phyloP scores from a whole-genome alignment of 2,797 vertebrate species.

The Arvicola amphibius region DNA sequence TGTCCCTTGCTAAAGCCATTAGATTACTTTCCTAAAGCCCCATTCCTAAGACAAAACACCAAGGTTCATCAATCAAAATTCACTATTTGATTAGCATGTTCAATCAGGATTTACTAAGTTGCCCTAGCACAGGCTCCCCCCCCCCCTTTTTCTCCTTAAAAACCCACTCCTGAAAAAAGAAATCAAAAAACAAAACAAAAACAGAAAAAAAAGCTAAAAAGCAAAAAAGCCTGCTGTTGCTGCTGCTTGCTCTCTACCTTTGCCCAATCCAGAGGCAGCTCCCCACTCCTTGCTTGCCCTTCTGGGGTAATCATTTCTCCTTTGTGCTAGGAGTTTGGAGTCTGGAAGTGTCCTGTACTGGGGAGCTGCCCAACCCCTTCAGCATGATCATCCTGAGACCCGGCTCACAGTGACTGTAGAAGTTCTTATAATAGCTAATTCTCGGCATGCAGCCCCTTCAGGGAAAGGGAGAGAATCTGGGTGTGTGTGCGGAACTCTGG shows the following conservation, averaged over 20 bases:
- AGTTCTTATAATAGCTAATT: background rate
- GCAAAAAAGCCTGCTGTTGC: background rate
- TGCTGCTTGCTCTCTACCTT: background rate
- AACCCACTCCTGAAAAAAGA: background rate
- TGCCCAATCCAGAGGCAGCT: background rate
- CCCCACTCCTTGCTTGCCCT: background rate
- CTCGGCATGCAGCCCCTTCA: background rate
- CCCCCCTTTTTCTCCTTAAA: background rate
- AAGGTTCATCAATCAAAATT: background rate
- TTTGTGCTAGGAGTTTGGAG: background rate
- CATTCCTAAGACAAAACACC: background rate
- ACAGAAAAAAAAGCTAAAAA: background rate
- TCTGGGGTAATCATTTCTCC: background rate
- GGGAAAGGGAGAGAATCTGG: background rate
- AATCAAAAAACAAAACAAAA: no score
- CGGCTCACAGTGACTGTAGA: fast-evolving
- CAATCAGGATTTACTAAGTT: background rate
- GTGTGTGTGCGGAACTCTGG: background rate
- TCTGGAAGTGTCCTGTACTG: background rate
- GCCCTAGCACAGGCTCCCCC: background rate
- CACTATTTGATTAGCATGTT: background rate
- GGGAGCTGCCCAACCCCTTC: background rate
- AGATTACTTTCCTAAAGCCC: background rate
- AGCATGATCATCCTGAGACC: background rate
- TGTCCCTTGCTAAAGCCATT: background rate